Percentiles rank a stretch among this genome's conserved stretches.
Evolutionary conservation across 2,113 vertebrate genomes (phyloP).

Genomic region (Choloepus hoffmanni): DNA sequence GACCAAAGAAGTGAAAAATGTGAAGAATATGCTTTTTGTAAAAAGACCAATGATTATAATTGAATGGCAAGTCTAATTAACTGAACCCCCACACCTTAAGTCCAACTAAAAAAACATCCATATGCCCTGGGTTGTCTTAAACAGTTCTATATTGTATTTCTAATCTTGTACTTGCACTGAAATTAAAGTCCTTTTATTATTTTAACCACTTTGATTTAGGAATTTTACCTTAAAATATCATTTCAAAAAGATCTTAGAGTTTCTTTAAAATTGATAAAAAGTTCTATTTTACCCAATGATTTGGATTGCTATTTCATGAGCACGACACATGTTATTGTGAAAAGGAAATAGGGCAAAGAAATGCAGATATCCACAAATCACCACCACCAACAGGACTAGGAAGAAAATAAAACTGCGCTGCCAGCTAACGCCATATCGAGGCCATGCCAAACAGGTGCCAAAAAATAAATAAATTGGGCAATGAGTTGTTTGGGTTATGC

Average conservation of each 20-base stretch:
- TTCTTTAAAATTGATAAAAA: background rate
- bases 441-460: background rate
- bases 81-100: background rate
- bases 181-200: background rate
- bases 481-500: background rate
- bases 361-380: background rate
- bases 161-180: background rate
- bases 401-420: background rate
- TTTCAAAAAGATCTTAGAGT: slow-evolving; percentile 23
- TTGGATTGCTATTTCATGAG: background rate
- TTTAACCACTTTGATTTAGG: background rate
- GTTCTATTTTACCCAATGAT: background rate
- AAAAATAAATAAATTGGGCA: background rate
- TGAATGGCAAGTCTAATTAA: background rate
- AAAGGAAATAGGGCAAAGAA: background rate
- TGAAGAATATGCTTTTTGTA: background rate
- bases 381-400: background rate
- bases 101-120: background rate
- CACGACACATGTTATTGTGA: background rate
- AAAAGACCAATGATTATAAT: background rate
- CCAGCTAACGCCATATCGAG: background rate
- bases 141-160: background rate
- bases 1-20: background rate
- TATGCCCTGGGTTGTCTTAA: background rate
- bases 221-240: slow-evolving; percentile 42